Percentiles rank a stretch among this genome's conserved stretches.
Evolutionary conservation across 1,140 invertebrate species (phyloP).

Genomic region (Ceratosolen solmsi): DNA sequence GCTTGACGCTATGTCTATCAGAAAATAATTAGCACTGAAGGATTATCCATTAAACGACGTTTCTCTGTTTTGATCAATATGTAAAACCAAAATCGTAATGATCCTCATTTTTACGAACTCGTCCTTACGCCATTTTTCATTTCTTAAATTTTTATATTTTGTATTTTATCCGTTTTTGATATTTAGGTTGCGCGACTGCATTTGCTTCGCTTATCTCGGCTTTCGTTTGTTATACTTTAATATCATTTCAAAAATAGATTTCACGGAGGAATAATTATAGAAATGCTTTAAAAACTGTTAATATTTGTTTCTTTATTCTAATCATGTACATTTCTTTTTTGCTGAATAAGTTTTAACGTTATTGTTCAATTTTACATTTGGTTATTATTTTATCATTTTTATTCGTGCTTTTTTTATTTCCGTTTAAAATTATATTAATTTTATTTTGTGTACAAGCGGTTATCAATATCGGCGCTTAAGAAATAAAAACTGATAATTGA

Average conservation of each 20-base stretch:
- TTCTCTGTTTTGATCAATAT: too few relatives aligned
- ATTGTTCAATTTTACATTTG: not conserved
- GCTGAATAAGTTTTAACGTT: not conserved
- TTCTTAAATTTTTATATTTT: too few relatives aligned
- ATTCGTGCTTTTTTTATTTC: not conserved
- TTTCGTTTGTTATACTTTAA: slow-evolving; percentile 7
- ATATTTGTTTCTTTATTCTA: not conserved
- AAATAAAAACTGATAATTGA: too few relatives aligned
- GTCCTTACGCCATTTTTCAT: too few relatives aligned
- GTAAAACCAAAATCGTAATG: too few relatives aligned
- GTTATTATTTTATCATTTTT: not conserved
- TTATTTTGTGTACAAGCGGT: too few relatives aligned
- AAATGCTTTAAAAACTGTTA: slow-evolving; percentile 10
- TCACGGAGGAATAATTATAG: slow-evolving; percentile 8
- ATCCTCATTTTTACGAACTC: too few relatives aligned
- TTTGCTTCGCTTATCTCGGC: not conserved
- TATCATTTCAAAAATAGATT: not conserved
- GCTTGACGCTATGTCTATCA: too few relatives aligned
- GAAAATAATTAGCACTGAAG: too few relatives aligned
- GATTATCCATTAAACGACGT: too few relatives aligned
- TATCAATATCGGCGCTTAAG: too few relatives aligned
- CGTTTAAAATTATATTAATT: too few relatives aligned
- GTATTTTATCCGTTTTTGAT: not conserved
- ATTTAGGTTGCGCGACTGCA: not conserved
- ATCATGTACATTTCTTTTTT: not conserved